Conservation (phyloP, 2,888 invertebrate species). For the Drosophila birchii region DNA sequence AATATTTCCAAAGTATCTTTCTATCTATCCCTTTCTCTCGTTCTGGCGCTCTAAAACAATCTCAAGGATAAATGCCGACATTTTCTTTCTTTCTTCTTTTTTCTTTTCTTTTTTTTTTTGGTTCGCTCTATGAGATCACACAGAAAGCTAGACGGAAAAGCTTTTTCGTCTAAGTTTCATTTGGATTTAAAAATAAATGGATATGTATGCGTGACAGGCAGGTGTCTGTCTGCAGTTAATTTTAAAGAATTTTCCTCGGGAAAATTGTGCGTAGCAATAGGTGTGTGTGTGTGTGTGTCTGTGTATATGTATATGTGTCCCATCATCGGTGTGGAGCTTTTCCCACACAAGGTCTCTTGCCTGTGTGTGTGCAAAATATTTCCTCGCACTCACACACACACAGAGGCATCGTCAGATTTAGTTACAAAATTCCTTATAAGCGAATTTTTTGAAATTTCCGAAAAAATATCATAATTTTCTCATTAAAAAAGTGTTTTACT, state of each 20-base stretch:
- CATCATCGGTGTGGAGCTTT: conserved; percentile 44
- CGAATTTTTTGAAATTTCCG: conserved; percentile 59
- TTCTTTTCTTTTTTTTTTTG: conserved; percentile 8
- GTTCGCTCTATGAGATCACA: conserved; percentile 63
- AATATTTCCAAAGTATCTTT: conserved; percentile 55
- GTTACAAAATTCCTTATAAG: conserved; percentile 85
- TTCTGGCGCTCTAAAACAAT: conserved; percentile 62
- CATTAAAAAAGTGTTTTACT: conserved; percentile 5
- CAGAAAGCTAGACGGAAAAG: conserved; percentile 65
- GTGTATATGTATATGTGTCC: conserved; percentile 44
- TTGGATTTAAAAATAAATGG: conserved; percentile 72
- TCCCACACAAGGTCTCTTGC: conserved; percentile 10
- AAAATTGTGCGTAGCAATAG: conserved; percentile 63
- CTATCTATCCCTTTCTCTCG: conserved; percentile 7
- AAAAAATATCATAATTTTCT: conserved; percentile 43
- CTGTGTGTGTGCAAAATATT: conserved; percentile 57
- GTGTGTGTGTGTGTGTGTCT: conserved; percentile 45
- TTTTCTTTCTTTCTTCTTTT: conserved; percentile 6
- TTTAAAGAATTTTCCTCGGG: conserved; percentile 61
- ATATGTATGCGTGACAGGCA: conserved; percentile 55
- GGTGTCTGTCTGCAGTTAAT: conserved; percentile 80
- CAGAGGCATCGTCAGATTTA: conserved; percentile 72
- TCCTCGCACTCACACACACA: conserved; percentile 44
- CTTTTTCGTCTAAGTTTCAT: conserved; percentile 71
- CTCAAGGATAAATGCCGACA: conserved; percentile 77